These are phyloP conservation scores for Ceriagrion tenellum DNA, from an alignment of 2,888 invertebrate genomes.

Conservation along the genomic window DNA sequence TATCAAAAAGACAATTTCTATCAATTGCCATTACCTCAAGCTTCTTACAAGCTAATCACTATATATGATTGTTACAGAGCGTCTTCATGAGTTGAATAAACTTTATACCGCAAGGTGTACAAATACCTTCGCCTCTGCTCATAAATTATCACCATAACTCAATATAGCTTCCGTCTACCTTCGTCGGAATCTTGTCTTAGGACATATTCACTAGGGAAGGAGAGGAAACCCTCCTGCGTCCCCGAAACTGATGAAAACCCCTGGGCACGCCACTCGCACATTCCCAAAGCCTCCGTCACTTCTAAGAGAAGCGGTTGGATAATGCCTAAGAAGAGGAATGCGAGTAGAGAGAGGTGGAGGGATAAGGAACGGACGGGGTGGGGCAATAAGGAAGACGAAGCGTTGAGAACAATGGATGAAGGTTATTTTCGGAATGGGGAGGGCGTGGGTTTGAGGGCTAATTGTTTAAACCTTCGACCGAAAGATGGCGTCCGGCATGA, in stretches of 20 bases:
- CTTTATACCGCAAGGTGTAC: too few species aligned
- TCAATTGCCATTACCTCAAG: too few species aligned
- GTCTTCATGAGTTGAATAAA: too few species aligned
- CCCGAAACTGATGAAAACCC: not conserved
- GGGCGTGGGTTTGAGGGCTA: not conserved
- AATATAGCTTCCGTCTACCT: too few species aligned
- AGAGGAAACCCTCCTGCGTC: not conserved
- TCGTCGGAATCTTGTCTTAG: not conserved
- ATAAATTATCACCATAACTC: too few species aligned
- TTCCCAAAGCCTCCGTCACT: not conserved
- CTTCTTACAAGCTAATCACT: too few species aligned
- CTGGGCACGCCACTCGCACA: not conserved
- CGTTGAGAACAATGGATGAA: not conserved
- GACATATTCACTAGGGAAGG: not conserved
- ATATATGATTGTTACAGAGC: too few species aligned
- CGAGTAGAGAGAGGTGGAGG: not conserved
- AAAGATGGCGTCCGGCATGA: constrained; percentile 12
- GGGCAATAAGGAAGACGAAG: not conserved
- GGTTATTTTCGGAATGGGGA: not conserved
- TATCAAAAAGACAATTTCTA: too few species aligned
- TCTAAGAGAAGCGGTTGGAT: not conserved
- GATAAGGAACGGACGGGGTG: not conserved
- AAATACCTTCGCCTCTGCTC: too few species aligned
- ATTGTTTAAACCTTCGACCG: not conserved
- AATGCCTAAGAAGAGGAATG: not conserved